Base-by-base conservation (phyloP, 2,113 vertebrate species). In the Apodemus sylvaticus region DNA sequence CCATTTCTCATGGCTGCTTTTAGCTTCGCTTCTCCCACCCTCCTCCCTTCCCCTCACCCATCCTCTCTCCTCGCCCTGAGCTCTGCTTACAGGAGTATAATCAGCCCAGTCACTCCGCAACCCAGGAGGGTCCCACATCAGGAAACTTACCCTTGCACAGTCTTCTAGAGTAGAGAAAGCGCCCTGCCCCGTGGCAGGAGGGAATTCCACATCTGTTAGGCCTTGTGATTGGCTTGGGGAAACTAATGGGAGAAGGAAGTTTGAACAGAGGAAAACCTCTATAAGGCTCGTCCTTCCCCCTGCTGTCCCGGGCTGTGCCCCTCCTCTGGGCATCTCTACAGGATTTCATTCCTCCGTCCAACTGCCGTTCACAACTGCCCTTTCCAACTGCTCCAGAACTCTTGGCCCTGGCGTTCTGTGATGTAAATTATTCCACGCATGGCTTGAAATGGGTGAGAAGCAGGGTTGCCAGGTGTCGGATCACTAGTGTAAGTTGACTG, bases 351-450 rank as follows among this genome's bases (percentile, higher is more conserved):
- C 83, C 95, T 96, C 74, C 2, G 7, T 96, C 97, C 97, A 97
- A 95, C 98, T 97, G 97, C 97, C 79, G 74, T 62, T 96, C 95
- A 87, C 96, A 96, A 97, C 98, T 97, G 96, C 86, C 94, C 96
- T 96, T 97, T 94, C 97, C 97, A 98, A 96, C 97, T 45, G 94
- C 97, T 97, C 89, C 96, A 97, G 98, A 98, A 97, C 97, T 62
- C 96, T 95, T 79, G 97, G 95, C 95, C 83, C 90, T 79, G 78
- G 96, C 96, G 96, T 96, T 98, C 98, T 86, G 83, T 97, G 96
- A 97, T 97, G 98, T 97, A 97, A 96, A 96, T 97, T 97, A 95
- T 97, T 97, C 97, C 96, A 97, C 89, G 91, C 95, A 95, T 96
- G 96, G 97, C 93, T 96, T 68, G 71, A 97, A 95, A 97, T 97